Evolutionary conservation across 2,113 vertebrate genomes (phyloP).

Genomic region (Panthera leo): DNA sequence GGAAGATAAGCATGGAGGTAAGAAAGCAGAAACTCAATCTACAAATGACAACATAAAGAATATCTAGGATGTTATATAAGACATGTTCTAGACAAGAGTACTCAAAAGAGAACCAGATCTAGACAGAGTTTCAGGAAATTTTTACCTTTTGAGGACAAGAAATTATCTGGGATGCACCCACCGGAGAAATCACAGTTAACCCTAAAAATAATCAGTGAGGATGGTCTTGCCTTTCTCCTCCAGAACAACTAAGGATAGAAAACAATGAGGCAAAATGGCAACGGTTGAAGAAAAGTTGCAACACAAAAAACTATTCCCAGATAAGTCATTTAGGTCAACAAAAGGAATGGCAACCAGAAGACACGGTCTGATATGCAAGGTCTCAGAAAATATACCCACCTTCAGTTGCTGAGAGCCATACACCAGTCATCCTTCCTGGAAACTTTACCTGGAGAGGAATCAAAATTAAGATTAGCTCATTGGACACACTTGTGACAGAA

Average conservation of each 20-base stretch:
- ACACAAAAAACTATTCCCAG: background rate
- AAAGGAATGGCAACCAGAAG: slow-evolving; percentile 23
- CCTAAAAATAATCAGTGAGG: background rate
- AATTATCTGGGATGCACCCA: background rate
- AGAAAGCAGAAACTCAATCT: slow-evolving; percentile 13
- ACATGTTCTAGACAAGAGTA: background rate
- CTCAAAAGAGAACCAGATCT: background rate
- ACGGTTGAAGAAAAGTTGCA: background rate
- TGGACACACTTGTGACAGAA: background rate
- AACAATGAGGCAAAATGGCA: background rate
- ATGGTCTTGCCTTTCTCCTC: background rate
- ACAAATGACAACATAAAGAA: background rate
- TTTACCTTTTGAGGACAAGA: background rate
- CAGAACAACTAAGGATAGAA: background rate
- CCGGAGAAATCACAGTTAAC: background rate
- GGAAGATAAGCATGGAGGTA: background rate
- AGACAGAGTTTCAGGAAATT: background rate
- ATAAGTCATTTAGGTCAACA: background rate
- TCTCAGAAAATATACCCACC: background rate
- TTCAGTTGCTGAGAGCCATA: background rate
- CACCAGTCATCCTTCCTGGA: background rate
- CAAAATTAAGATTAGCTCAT: background rate
- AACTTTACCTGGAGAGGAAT: background rate
- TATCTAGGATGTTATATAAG: background rate
- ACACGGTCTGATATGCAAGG: background rate